Conservation (phyloP, 2,888 invertebrate species). For the Eupithecia pulchellata region DNA sequence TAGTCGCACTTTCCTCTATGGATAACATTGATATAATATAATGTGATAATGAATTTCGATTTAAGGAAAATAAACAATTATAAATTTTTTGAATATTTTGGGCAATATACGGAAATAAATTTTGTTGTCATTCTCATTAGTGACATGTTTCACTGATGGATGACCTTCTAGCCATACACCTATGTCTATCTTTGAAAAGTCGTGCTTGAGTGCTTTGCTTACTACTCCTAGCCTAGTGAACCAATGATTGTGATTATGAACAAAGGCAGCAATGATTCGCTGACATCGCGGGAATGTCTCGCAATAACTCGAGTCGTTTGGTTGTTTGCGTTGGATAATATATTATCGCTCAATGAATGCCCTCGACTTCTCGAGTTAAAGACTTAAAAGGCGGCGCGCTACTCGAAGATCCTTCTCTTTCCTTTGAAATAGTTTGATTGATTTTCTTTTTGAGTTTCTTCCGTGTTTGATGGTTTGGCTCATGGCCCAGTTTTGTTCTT, state of each 20-base stretch:
- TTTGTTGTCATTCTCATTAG: too few relatives aligned
- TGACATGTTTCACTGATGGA: too few relatives aligned
- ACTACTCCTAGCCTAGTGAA: constrained; percentile 62
- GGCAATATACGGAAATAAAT: too few relatives aligned
- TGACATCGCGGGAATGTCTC: constrained; percentile 56
- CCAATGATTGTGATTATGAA: constrained; percentile 52
- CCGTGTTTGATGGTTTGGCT: constrained; percentile 28
- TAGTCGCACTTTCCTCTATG: too few relatives aligned
- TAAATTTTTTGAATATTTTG: not conserved
- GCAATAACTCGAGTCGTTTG: constrained; percentile 61
- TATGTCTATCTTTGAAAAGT: too few relatives aligned
- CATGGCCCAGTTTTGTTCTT: constrained; percentile 2
- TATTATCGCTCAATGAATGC: constrained; percentile 59
- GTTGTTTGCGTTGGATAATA: not conserved
- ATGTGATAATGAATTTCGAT: too few relatives aligned
- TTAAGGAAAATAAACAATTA: not conserved
- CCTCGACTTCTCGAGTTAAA: constrained; percentile 41
- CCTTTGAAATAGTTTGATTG: constrained; percentile 43
- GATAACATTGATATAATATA: too few relatives aligned
- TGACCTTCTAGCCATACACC: too few relatives aligned
- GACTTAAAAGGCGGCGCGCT: constrained; percentile 45
- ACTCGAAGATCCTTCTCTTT: constrained; percentile 51
- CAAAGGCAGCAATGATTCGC: constrained; percentile 79
- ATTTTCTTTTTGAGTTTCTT: constrained; percentile 31
- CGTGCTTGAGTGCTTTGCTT: too few relatives aligned